A percentile compares a stretch with the other conserved stretches of the same genome.
Evolutionary conservation across 2,113 vertebrate genomes (phyloP).

Genomic region (Circaetus gallicus): DNA sequence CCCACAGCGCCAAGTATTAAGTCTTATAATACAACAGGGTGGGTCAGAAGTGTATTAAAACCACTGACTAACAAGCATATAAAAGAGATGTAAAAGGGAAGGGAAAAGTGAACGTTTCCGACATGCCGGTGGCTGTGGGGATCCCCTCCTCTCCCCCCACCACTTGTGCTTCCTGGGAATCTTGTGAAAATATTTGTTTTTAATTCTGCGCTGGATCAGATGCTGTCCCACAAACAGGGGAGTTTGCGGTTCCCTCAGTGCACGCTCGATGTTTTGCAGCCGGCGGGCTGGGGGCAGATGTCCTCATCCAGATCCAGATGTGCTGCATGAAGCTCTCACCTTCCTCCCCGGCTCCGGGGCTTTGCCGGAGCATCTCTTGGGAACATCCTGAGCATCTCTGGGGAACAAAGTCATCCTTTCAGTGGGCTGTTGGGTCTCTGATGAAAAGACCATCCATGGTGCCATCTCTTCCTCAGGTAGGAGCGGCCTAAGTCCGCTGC

Average conservation of each 20-base stretch:
- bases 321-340: not conserved
- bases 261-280: not conserved
- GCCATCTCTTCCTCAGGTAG: not conserved
- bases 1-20: not conserved
- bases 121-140: not conserved
- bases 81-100: not conserved
- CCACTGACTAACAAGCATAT: not conserved
- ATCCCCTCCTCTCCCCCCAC: not conserved
- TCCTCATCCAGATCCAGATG: not conserved
- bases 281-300: not conserved
- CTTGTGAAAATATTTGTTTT: not conserved
- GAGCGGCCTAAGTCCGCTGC: accelerated
- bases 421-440: accelerated
- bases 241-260: not conserved
- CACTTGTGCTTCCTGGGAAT: not conserved
- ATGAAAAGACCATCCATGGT: not conserved
- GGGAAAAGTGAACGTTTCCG: not conserved
- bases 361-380: not conserved
- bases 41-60: not conserved
- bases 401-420: not conserved
- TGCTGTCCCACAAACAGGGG: not conserved
- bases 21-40: not conserved
- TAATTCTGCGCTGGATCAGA: not conserved
- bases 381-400: not conserved
- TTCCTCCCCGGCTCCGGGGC: accelerated